Base-by-base conservation (phyloP, 1,140 invertebrate species). In the Belonocnema kinseyi region DNA sequence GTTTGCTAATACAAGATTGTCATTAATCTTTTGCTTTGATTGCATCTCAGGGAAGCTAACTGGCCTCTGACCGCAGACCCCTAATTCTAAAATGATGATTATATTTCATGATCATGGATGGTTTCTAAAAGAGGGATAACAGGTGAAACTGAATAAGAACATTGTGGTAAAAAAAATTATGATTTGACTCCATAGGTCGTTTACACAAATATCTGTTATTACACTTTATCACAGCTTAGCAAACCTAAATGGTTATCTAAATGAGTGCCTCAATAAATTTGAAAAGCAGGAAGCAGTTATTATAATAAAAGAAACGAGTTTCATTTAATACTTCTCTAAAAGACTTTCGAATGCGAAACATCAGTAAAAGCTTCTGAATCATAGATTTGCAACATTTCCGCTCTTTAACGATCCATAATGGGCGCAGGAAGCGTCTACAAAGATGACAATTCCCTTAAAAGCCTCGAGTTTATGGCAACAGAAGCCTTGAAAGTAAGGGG, bases 381-480 rank as follows among this genome's bases (percentile, higher is more conserved):
- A 66, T 66, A 33, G 58, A 40, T 66, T 66, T 4, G 53, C 53
- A n/a, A 66, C 61, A 16, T 83, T 82, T 83, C 79, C 80, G 82
- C 79, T 80, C 82, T 83, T 76, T 76, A 79, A 74, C 71, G 79
- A 75, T 66, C 61, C 1, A 13, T 66, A 40, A 40, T 66, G 33
- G 33, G 13, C 7, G 14, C 19, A 58, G 56, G 6, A 33, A 66
- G 61, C 33, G 61, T 46, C 26, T 66, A 40, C 26, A 66, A 66
- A 33, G 61, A 66, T 66, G 61, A 66, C 61, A 66, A 66, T 66
- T 66, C 61, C 61, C 33, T 66, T 66, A 46, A 66, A 66, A 40
- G 26, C 26, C 26, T 72, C 73, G 74, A 79, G 80, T 75, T 80
- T 74, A 71, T 74, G 74, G 75, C 80, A 81, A 78, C 77, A 80